phyloP scores from a whole-genome alignment of 2,113 vertebrate genomes.

The Dendrocopos noguchii region DNA sequence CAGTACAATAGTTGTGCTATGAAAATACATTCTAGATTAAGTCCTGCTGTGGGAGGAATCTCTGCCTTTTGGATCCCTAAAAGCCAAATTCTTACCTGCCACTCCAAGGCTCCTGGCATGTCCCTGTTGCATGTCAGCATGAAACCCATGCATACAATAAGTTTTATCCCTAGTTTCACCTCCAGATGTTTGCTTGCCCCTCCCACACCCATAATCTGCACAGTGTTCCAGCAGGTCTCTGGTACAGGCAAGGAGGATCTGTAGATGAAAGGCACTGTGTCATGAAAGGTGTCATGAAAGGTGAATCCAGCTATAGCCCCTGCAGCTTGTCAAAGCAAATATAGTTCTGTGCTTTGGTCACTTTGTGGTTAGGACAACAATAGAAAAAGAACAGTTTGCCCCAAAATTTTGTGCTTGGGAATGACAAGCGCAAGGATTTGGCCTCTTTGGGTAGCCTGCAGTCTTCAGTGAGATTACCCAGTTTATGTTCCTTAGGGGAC shows the following conservation, averaged over 20 bases:
- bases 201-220: neutral
- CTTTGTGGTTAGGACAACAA: neutral
- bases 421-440: fast-evolving
- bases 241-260: neutral
- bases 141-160: neutral
- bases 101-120: too few species aligned
- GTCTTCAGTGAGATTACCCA: neutral
- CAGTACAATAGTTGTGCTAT: neutral
- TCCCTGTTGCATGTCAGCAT: neutral
- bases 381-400: neutral
- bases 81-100: neutral
- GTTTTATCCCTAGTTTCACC: neutral
- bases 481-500: neutral
- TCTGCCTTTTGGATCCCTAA: neutral
- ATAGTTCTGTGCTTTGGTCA: neutral
- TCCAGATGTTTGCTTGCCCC: neutral
- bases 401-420: neutral
- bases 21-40: neutral
- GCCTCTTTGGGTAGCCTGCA: neutral
- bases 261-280: neutral
- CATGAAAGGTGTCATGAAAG: neutral
- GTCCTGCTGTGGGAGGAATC: neutral
- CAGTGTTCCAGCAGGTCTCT: neutral
- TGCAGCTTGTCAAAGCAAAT: neutral
- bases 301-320: neutral